Percentiles rank a stretch among this genome's conserved stretches.
phyloP scores from a whole-genome alignment of 2,888 invertebrate species.

The Cantharis rufa region DNA sequence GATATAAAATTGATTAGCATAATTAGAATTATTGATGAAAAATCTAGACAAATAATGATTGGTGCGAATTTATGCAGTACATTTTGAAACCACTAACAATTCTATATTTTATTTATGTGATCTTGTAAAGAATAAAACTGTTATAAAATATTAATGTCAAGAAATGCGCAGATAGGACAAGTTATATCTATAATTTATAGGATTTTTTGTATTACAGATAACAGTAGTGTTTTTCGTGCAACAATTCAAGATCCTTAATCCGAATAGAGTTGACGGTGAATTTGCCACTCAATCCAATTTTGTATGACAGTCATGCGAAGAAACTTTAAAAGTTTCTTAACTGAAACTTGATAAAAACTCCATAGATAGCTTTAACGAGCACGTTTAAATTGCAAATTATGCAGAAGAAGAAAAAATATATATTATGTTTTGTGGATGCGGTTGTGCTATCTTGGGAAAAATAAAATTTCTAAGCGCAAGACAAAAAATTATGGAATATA shows the following conservation, averaged over 20 bases:
- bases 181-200: constrained; percentile 28
- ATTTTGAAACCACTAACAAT: background rate
- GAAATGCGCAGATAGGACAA: constrained; percentile 15
- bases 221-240: constrained; percentile 15
- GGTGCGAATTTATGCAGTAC: background rate
- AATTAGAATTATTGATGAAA: background rate
- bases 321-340: constrained; percentile 21
- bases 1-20: background rate
- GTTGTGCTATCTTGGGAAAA: constrained; percentile 1
- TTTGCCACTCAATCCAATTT: constrained; percentile 25
- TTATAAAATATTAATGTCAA: constrained; percentile 29
- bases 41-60: background rate
- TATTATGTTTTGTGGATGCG: constrained; percentile 1
- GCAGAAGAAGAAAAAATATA: background rate
- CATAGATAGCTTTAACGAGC: constrained; percentile 4
- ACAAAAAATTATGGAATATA: constrained; percentile 4
- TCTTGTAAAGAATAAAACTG: constrained; percentile 23
- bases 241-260: constrained; percentile 20
- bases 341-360: constrained; percentile 18
- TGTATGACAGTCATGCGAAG: constrained; percentile 21
- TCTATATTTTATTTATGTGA: constrained; percentile 26
- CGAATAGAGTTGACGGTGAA: constrained; percentile 23
- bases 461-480: constrained; percentile 2
- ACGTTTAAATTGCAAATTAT: constrained; percentile 7
- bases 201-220: constrained; percentile 22